Conservation (phyloP, 1,140 invertebrate genomes). For the Aphidius ervi region DNA sequence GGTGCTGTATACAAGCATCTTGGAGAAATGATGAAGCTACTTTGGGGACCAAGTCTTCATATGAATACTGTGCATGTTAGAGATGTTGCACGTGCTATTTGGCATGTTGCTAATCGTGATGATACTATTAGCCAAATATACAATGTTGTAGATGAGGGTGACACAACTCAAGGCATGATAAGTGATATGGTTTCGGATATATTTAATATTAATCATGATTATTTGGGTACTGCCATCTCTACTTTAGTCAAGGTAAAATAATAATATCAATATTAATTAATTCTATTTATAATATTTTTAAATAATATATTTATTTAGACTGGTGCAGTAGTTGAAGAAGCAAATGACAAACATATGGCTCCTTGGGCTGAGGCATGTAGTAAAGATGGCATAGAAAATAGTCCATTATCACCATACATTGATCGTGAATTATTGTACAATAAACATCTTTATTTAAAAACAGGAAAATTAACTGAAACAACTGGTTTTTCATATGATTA, state of each 20-base stretch:
- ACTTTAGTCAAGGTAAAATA: constrained; percentile 59
- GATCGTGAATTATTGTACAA: constrained; percentile 75
- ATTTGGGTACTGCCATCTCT: constrained; percentile 75
- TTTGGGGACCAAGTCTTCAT: constrained; percentile 80
- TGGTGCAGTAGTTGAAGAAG: constrained; percentile 76
- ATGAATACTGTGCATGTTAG: constrained; percentile 85
- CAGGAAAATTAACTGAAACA: constrained; percentile 58
- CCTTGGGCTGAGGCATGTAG: constrained; percentile 85
- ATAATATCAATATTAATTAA: no score
- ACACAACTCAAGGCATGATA: constrained; percentile 78
- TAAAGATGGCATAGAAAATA: constrained; percentile 71
- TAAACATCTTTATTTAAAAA: constrained; percentile 73
- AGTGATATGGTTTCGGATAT: constrained; percentile 75
- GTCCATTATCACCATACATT: constrained; percentile 82
- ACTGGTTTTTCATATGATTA: constrained; percentile 57
- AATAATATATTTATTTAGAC: no score
- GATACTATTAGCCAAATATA: constrained; percentile 63
- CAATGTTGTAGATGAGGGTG: constrained; percentile 77
- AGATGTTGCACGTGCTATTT: constrained; percentile 77
- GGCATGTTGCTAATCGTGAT: constrained; percentile 59
- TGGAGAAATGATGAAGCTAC: constrained; percentile 83
- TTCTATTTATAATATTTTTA: no score
- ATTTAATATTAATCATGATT: constrained; percentile 83
- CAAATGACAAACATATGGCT: constrained; percentile 86
- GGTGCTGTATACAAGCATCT: constrained; percentile 85